Evolutionary conservation across 1,140 invertebrate genomes (phyloP).

Genomic region (Thrips palmi): DNA sequence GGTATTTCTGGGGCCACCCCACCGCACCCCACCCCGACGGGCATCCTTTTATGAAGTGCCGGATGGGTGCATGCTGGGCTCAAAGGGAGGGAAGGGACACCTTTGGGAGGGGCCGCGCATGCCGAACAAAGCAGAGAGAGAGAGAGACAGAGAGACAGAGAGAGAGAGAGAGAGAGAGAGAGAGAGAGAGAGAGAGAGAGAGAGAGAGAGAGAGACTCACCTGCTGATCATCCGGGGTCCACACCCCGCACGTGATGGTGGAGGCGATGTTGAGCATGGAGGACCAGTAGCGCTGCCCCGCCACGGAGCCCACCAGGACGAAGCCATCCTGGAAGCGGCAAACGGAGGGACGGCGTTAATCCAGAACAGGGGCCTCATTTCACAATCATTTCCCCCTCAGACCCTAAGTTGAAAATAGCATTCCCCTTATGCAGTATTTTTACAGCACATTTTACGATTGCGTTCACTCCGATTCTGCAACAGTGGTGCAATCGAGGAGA

Average conservation of each 20-base stretch:
- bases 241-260: constrained; percentile 87
- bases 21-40: too few relatives aligned
- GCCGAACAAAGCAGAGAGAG: constrained; percentile 5
- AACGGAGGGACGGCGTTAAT: background rate
- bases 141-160: constrained; percentile 9
- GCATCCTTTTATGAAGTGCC: too few relatives aligned
- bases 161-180: constrained; percentile 9
- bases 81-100: too few relatives aligned
- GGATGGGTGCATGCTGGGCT: too few relatives aligned
- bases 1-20: too few relatives aligned
- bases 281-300: constrained; percentile 95
- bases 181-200: constrained; percentile 9
- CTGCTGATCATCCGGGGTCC: constrained; percentile 94
- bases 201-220: constrained; percentile 21
- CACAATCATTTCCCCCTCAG: background rate
- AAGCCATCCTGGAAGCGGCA: constrained; percentile 61
- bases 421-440: too few relatives aligned
- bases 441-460: too few relatives aligned
- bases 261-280: constrained; percentile 89
- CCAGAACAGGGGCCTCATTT: background rate
- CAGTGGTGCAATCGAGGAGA: too few relatives aligned
- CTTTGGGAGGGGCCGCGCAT: background rate
- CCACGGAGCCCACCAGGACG: constrained; percentile 88
- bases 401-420: too few relatives aligned
- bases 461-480: too few relatives aligned